phyloP scores from a whole-genome alignment of 2,113 vertebrate genomes.

The Brienomyrus longianalis region DNA sequence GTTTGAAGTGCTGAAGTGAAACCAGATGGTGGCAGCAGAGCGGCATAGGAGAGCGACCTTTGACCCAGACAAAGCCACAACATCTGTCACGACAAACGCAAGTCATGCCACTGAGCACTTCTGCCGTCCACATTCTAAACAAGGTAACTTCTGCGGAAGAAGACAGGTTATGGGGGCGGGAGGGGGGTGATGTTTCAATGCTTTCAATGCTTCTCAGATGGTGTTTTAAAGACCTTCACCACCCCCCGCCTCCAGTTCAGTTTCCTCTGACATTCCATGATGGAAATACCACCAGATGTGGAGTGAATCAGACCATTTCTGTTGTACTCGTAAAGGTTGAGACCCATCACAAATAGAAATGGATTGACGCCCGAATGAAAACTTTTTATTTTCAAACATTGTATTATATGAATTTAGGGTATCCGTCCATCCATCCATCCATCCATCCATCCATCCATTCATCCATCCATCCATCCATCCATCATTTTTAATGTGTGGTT shows the following conservation, averaged over 20 bases:
- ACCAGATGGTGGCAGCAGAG: constrained; percentile 43
- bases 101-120: constrained; percentile 11
- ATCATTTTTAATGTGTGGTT: not conserved
- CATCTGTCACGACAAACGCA: constrained; percentile 36
- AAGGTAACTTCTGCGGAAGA: constrained; percentile 42
- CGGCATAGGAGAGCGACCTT: not conserved
- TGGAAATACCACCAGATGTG: constrained; percentile 53
- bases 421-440: not conserved
- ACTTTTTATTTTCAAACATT: constrained; percentile 11
- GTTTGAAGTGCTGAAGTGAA: constrained; percentile 53
- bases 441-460: not conserved
- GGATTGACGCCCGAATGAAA: not conserved
- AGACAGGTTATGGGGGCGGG: constrained; percentile 23
- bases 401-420: not conserved
- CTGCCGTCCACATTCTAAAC: constrained; percentile 37
- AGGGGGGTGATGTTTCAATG: constrained; percentile 39
- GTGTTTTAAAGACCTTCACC: constrained; percentile 46
- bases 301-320: constrained; percentile 49
- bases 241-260: constrained; percentile 19
- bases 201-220: constrained; percentile 48
- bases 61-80: constrained; percentile 9
- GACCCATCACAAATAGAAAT: constrained; percentile 37
- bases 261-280: constrained; percentile 31
- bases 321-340: constrained; percentile 37
- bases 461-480: not conserved